Conservation (phyloP, 1,140 invertebrate genomes). For the Magallana gigas region DNA sequence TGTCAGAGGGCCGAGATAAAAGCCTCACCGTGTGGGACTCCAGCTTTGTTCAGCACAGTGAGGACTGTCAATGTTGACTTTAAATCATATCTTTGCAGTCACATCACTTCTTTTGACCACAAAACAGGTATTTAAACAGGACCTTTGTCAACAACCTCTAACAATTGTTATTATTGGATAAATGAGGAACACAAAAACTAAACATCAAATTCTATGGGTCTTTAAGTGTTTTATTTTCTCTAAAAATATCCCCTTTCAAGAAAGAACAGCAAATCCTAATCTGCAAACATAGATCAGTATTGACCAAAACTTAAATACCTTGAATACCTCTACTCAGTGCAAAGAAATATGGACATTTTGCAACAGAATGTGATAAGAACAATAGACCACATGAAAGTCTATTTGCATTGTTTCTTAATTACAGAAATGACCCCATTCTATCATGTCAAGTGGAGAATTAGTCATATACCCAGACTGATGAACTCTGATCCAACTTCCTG, state of each 20-base stretch:
- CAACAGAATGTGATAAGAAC: not conserved
- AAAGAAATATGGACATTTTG: not conserved
- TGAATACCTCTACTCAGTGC: not conserved
- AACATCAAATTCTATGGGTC: not conserved
- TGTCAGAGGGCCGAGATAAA: conserved; percentile 4
- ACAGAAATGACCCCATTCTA: not conserved
- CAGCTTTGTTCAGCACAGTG: not conserved
- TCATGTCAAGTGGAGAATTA: conserved; percentile 19
- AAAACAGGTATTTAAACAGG: conserved; percentile 26
- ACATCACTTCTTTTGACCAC: conserved; percentile 26
- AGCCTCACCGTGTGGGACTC: not conserved
- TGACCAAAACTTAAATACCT: not conserved
- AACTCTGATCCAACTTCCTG: not conserved
- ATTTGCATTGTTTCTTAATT: conserved; percentile 25
- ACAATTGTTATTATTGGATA: conserved; percentile 38
- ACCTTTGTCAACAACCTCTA: conserved; percentile 27
- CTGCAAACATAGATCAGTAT: not conserved
- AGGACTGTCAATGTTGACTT: conserved; percentile 20
- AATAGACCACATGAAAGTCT: conserved; percentile 5
- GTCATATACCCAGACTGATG: not conserved
- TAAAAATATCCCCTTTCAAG: conserved; percentile 1
- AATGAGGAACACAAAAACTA: conserved; percentile 20
- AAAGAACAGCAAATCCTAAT: not conserved
- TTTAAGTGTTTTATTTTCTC: conserved; percentile 35
- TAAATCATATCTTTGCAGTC: conserved; percentile 38